These are phyloP conservation scores for Camponotus floridanus DNA, from an alignment of 1,140 invertebrate genomes.

Conservation along the genomic window DNA sequence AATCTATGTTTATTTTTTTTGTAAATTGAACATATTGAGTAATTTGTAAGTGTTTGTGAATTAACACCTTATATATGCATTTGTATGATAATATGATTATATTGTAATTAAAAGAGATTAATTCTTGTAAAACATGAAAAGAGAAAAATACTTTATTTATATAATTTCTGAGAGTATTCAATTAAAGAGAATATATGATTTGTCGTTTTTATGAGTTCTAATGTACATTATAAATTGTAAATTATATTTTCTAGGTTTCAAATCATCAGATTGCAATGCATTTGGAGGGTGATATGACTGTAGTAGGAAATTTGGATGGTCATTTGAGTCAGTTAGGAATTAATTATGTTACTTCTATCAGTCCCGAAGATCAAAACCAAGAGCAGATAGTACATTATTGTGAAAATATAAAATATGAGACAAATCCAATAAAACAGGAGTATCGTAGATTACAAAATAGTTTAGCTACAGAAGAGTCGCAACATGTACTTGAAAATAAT, in stretches of 20 bases:
- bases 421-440: slow-evolving; percentile 79
- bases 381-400: slow-evolving; percentile 83
- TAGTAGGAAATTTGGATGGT: slow-evolving; percentile 82
- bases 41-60: not conserved
- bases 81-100: not conserved
- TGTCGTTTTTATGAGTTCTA: not conserved
- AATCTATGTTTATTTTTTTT: slow-evolving; percentile 10
- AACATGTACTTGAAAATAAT: slow-evolving; percentile 75
- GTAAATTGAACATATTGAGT: not conserved
- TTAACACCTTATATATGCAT: not conserved
- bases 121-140: not conserved
- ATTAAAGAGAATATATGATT: not conserved
- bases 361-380: slow-evolving; percentile 75
- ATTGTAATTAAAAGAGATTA: not conserved
- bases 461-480: slow-evolving; percentile 71
- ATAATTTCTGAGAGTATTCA: not conserved
- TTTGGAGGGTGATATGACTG: slow-evolving; percentile 82
- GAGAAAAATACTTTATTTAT: slow-evolving; percentile 10
- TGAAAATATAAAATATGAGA: slow-evolving; percentile 81
- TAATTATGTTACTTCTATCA: slow-evolving; percentile 84
- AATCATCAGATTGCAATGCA: slow-evolving; percentile 84
- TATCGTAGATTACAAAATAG: slow-evolving; percentile 79
- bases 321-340: slow-evolving; percentile 83
- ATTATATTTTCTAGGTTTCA: slow-evolving; percentile 77
- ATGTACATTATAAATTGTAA: not conserved